Evolutionary conservation across 2,797 vertebrate genomes (phyloP).

Genomic region (Nasua narica): DNA sequence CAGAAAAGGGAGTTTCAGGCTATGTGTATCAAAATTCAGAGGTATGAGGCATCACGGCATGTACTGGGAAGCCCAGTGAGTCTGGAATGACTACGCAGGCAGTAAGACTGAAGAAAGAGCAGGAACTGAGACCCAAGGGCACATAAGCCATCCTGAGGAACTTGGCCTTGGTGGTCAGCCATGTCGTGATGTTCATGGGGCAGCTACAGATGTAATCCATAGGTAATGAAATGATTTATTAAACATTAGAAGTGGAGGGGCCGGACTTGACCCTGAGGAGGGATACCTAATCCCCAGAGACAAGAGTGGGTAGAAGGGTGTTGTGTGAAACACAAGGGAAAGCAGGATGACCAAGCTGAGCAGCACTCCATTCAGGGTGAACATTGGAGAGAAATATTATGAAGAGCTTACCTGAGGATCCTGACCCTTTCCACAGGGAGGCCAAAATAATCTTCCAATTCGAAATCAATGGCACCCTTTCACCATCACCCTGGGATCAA

Average conservation of each 20-base stretch:
- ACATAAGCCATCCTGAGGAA: not conserved
- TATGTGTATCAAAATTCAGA: not conserved
- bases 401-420: not conserved
- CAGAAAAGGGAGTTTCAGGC: not conserved
- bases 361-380: not conserved
- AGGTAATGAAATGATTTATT: not conserved
- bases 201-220: not conserved
- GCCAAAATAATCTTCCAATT: not conserved
- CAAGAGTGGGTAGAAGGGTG: too few species aligned
- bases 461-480: not conserved
- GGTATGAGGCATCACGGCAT: rapidly evolving
- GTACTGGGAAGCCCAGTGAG: not conserved
- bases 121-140: not conserved
- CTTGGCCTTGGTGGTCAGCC: not conserved
- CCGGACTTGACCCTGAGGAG: not conserved
- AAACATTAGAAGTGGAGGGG: not conserved
- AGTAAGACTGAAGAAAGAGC: not conserved
- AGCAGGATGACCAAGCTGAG: not conserved
- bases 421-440: not conserved
- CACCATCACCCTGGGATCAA: not conserved
- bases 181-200: rapidly evolving
- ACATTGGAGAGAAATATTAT: not conserved
- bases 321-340: not conserved
- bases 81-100: not conserved
- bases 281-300: not conserved